A percentile compares a stretch with the other conserved stretches of the same genome.
Conservation (phyloP, 2,797 vertebrate genomes). For the Enoplosus armatus region DNA sequence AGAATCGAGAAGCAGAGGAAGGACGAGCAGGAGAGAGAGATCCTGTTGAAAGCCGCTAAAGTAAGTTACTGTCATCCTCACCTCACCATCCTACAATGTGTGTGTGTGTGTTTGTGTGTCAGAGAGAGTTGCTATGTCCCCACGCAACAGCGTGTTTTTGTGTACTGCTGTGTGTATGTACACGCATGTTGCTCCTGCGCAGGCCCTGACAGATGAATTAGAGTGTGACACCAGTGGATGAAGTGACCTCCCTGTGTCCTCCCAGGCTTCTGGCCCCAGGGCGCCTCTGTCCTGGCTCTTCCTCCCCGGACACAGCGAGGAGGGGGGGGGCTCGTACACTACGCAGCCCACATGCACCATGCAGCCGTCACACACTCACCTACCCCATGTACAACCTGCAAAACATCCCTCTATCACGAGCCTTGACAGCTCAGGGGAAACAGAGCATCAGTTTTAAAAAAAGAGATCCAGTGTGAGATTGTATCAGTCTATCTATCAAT, state of each 20-base stretch:
- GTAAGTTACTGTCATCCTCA: conserved; percentile 80
- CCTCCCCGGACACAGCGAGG: conserved; percentile 67
- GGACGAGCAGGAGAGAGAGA: conserved; percentile 92
- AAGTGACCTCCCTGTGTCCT: conserved; percentile 79
- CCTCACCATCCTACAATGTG: conserved; percentile 30
- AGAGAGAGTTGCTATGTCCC: conserved; percentile 36
- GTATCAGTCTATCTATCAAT: background rate
- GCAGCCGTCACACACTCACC: conserved; percentile 8
- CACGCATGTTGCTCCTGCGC: conserved; percentile 50
- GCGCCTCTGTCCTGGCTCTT: conserved; percentile 75
- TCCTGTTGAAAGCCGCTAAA: conserved; percentile 92
- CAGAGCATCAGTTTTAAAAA: conserved; percentile 26
- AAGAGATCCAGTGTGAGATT: background rate
- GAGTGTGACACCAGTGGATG: conserved; percentile 78
- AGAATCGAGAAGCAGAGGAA: conserved; percentile 92
- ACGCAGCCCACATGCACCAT: conserved; percentile 21
- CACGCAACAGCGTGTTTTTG: conserved; percentile 52
- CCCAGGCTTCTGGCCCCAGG: conserved; percentile 74
- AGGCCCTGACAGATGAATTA: conserved; percentile 77
- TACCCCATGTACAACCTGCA: conserved; percentile 21
- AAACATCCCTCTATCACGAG: conserved; percentile 43
- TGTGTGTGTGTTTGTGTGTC: conserved; percentile 30
- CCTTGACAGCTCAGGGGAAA: conserved; percentile 55
- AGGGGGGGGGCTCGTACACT: conserved; percentile 9
- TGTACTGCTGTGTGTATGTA: conserved; percentile 49